Evolutionary conservation across 1,140 invertebrate genomes (phyloP).

Genomic region (Gonioctena quinquepunctata): DNA sequence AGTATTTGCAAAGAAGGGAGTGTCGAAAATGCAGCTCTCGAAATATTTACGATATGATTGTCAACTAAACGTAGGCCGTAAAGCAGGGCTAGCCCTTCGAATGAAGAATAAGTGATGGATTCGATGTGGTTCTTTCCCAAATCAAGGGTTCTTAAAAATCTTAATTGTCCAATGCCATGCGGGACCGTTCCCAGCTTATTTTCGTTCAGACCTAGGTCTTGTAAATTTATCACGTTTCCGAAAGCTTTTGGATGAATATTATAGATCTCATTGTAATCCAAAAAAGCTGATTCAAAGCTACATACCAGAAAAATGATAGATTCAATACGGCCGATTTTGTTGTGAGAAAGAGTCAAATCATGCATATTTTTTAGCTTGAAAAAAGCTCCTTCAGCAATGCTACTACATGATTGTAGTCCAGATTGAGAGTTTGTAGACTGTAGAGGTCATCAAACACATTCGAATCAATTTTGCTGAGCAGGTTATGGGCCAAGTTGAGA

Average conservation of each 20-base stretch:
- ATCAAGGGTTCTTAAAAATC: conserved; percentile 75
- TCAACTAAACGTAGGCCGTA: conserved; percentile 69
- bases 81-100: conserved; percentile 65
- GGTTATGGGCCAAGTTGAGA: conserved; percentile 77
- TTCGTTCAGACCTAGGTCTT: conserved; percentile 76
- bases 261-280: conserved; percentile 76
- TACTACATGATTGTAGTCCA: conserved; percentile 77
- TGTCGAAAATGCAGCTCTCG: conserved; percentile 68
- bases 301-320: conserved; percentile 72
- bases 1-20: conserved; percentile 68
- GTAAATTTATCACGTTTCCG: conserved; percentile 76
- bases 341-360: conserved; percentile 74
- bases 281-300: conserved; percentile 73
- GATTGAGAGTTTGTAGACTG: conserved; percentile 75
- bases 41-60: conserved; percentile 69
- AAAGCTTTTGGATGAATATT: conserved; percentile 74
- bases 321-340: conserved; percentile 71
- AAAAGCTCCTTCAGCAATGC: conserved; percentile 75
- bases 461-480: conserved; percentile 69
- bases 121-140: conserved; percentile 77
- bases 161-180: conserved; percentile 67
- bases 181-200: conserved; percentile 77
- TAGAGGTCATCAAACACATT: conserved; percentile 75
- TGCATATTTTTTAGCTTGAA: conserved; percentile 74
- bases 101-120: conserved; percentile 63